Evolutionary conservation across 2,113 vertebrate species (phyloP).

Genomic region (Dipodomys stephensi): DNA sequence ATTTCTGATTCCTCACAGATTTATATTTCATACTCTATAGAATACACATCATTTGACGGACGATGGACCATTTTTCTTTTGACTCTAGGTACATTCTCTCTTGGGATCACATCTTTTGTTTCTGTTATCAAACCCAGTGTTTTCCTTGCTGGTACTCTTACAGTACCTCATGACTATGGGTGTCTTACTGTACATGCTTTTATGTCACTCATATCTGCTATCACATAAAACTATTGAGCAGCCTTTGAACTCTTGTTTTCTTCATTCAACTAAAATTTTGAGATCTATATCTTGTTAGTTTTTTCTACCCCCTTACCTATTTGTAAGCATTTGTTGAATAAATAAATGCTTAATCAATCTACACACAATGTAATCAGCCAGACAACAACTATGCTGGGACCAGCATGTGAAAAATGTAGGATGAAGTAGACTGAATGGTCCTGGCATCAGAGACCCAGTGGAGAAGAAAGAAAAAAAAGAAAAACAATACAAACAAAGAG

Average conservation of each 20-base stretch:
- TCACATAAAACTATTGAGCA: not conserved
- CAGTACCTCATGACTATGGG: not conserved
- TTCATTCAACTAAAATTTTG: not conserved
- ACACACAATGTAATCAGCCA: not conserved
- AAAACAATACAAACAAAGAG: not conserved
- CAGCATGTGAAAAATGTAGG: not conserved
- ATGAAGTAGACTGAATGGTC: not conserved
- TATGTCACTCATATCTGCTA: not conserved
- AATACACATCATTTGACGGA: not conserved
- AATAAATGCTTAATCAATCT: not conserved
- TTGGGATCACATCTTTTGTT: not conserved
- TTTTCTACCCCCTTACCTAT: not conserved
- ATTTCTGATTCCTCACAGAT: not conserved
- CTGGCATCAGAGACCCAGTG: not conserved
- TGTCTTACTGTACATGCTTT: not conserved
- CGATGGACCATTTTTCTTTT: not conserved
- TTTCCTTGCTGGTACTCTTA: not conserved
- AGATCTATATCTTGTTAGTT: not conserved
- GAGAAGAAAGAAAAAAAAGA: not conserved
- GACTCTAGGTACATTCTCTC: not conserved
- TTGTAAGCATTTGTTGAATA: slow-evolving; percentile 10
- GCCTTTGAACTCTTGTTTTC: not conserved
- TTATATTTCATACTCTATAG: not conserved
- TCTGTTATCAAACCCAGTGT: not conserved
- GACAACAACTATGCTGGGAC: not conserved